Evolutionary conservation across 2,113 vertebrate genomes (phyloP).

Genomic region (Gopherus evgoodei): DNA sequence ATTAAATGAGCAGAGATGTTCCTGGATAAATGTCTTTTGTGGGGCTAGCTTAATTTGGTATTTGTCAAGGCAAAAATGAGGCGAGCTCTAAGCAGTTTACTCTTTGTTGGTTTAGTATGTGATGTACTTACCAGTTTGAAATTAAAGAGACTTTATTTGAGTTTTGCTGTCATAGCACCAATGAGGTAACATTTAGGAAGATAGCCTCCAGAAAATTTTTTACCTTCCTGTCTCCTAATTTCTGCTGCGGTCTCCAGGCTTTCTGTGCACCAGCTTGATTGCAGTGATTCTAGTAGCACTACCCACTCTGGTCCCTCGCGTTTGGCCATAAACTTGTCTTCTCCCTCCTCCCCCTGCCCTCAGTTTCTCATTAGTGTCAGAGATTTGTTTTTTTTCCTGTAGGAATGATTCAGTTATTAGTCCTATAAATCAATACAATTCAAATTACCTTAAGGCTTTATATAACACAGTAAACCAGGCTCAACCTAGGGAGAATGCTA

Average conservation of each 20-base stretch:
- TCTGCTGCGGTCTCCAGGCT: neutral
- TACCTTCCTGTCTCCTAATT: neutral
- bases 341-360: neutral
- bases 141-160: neutral
- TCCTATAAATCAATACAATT: neutral
- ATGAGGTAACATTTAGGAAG: neutral
- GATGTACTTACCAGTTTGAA: neutral
- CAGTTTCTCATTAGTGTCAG: neutral
- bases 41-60: neutral
- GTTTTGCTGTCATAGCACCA: neutral
- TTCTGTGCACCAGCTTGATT: neutral
- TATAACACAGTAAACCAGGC: neutral
- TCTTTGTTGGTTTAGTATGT: neutral
- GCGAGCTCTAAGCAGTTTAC: neutral
- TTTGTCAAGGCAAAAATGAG: neutral
- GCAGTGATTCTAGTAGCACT: neutral
- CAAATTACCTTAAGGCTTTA: neutral
- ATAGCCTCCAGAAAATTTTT: neutral
- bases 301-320: neutral
- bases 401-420: neutral
- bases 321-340: neutral
- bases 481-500: neutral
- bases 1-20: neutral
- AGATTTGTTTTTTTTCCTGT: neutral
- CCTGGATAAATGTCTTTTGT: neutral